Base-by-base conservation (phyloP, 2,113 vertebrate species). In the Albula glossodonta region DNA sequence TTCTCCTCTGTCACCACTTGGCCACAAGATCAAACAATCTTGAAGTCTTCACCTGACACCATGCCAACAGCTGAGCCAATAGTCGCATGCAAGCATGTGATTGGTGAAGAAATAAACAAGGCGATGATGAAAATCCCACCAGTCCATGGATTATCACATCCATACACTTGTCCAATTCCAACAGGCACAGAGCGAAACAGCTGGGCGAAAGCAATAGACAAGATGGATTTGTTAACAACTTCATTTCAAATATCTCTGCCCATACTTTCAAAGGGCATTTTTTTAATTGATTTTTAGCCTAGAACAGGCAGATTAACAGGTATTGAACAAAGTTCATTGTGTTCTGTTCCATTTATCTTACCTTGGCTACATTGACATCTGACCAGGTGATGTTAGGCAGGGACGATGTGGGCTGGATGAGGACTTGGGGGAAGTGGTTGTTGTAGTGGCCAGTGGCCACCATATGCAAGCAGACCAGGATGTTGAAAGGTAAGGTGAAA, bases 401-500 rank as follows among this genome's bases (percentile, higher is more conserved):
- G 3, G 96, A 89, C 0, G 93, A 88, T 2, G 85, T 88, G 1
- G 97, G 96, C 63, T 94, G 91, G 74, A 98, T 93, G 84, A 94
- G 93, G 0, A 92, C 91, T 87, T 48, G 96, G 84, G 89, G 97
- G 95, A 96, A 99, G 96, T 96, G 91, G 49, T 93, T 87, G 90
- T 98, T 99, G 91, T 96, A 95, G 91, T 97, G 97, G 82, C 98
- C 97, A 0, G 96, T 97, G 86, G 97, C 97, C 2, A 97, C 97
- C 93, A 98, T 94, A n/a, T 96, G 98, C 50, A 99, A 82, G 83
- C 97, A 98, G 91, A 99, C 95, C 0, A 96, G 92, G 81, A 98
- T 94, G 91, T 99, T 99, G 93, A 99, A 99, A 83, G 98, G 98
- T 90, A 99, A 85, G 0, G 97, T 99, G 92, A 99, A 97, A 87